Evolutionary conservation across 2,888 invertebrate genomes (phyloP).

Genomic region (Caenorhabditis panamensis): DNA sequence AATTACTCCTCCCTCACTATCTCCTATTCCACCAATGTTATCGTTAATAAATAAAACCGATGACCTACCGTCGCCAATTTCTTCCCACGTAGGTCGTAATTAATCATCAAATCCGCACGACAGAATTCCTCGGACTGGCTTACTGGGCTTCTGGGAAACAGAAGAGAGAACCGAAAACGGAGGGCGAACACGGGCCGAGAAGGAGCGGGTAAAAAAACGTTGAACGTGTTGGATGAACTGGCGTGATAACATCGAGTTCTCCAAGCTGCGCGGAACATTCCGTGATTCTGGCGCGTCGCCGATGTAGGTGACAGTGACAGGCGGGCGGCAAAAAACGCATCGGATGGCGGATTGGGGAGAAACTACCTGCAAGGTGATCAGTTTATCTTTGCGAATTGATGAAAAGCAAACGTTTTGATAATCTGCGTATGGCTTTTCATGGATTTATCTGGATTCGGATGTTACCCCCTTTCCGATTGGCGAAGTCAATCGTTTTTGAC

Average conservation of each 20-base stretch:
- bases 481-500: too few relatives aligned
- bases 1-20: too few relatives aligned
- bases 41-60: constrained; percentile 23
- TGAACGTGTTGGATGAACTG: constrained; percentile 39
- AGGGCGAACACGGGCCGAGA: neutral
- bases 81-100: constrained; percentile 31
- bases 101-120: constrained; percentile 33
- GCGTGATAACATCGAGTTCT: constrained; percentile 55
- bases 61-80: constrained; percentile 17
- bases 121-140: constrained; percentile 34
- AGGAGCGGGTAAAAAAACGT: constrained; percentile 19
- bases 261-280: constrained; percentile 4
- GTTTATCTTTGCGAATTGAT: neutral
- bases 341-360: neutral
- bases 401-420: neutral
- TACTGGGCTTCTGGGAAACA: neutral
- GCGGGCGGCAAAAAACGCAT: neutral
- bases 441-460: too few relatives aligned
- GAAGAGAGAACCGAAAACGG: constrained; percentile 5
- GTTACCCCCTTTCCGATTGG: too few relatives aligned
- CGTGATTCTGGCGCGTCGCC: constrained; percentile 1
- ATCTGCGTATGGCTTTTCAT: too few relatives aligned
- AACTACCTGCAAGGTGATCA: constrained; percentile 24
- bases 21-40: neutral
- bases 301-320: constrained; percentile 39